These are phyloP conservation scores for Hirtodrosophila histrioides DNA, from an alignment of 2,888 invertebrate genomes.

Conservation along the genomic window DNA sequence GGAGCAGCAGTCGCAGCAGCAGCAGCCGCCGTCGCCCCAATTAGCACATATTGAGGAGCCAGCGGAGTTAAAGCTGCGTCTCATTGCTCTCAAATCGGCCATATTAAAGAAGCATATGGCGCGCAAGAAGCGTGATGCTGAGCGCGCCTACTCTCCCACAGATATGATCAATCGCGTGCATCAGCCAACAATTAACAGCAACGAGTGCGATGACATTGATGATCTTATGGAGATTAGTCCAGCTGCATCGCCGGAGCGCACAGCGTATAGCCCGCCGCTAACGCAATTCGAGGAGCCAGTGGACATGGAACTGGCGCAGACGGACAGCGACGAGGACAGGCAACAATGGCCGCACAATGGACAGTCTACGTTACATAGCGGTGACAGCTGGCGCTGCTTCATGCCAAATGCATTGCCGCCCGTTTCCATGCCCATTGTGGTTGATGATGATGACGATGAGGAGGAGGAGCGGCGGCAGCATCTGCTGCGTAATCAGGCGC, in stretches of 20 bases:
- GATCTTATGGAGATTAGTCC: conserved; percentile 83
- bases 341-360: conserved; percentile 45
- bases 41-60: conserved; percentile 32
- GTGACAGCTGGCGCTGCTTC: conserved; percentile 60
- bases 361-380: conserved; percentile 32
- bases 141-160: conserved; percentile 84
- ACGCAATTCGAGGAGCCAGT: conserved; percentile 66
- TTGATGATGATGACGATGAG: conserved; percentile 57
- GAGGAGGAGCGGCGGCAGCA: conserved; percentile 12
- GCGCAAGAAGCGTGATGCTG: conserved; percentile 82
- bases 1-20: conserved; percentile 58
- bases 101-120: conserved; percentile 82
- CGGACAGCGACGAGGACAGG: conserved; percentile 78
- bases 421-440: conserved; percentile 64
- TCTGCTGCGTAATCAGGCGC: too few species aligned
- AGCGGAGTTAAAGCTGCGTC: conserved; percentile 68
- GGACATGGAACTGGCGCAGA: conserved; percentile 84
- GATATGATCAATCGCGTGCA: conserved; percentile 81
- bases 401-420: conserved; percentile 55
- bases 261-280: conserved; percentile 54
- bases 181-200: conserved; percentile 39
- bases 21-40: conserved; percentile 26
- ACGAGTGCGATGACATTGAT: conserved; percentile 64
- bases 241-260: conserved; percentile 79
- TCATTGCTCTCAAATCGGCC: conserved; percentile 84